Evolutionary conservation across 1,140 invertebrate species (phyloP), one percentile per base, ranked within the genome.

Genomic region (Lucilia cuprina): DNA sequence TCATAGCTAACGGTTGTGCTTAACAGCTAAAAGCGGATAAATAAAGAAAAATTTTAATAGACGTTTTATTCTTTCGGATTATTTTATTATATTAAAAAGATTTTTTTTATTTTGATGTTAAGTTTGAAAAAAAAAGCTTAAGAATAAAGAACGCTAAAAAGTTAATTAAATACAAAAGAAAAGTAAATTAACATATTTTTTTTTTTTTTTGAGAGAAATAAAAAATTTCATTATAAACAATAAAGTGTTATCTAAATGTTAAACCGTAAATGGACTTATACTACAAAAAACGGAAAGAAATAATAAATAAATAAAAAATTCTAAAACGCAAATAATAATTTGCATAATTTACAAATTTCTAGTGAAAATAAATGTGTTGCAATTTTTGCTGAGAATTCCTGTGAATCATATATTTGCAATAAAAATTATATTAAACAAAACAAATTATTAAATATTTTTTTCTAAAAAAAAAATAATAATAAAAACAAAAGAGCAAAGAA

Each of bases 1-100:
- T 83, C 84, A 34, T 65, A 21, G 82, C 78, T 78, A 85, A 80
- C 84, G 84, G 84, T 85, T 83, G 82, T 83, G 35, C 47, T 80
- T 10, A 80, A 80, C n/a, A 80, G n/a, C 77, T 80, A 50, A 49
- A 17, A 80, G n/a, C 77, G 77, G 77, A 80, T 80, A 80, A 78
- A 78, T 8, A 41, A 19, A 25, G n/a, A 77, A 41, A n/a, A 77
- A 41, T 13, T 55, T 3, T 19, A 70, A 70, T 25, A 5, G 17
- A 25, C n/a, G 19, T 70, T 21, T 21, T 21, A n/a, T 70, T 70
- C 25, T 70, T 30, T 30, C 3, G 25, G 25, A 30, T 30, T 60
- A 70, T 70, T 21, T 25, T 25, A 14, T 2, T 12, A 60, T n/a
- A 17, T n/a, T 14, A 60, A n/a, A n/a, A 60, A n/a, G n/a, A n/a